Evolutionary conservation across 2,113 vertebrate genomes (phyloP), one percentile per base, ranked within the genome.

Genomic region (Nettapus auritus): DNA sequence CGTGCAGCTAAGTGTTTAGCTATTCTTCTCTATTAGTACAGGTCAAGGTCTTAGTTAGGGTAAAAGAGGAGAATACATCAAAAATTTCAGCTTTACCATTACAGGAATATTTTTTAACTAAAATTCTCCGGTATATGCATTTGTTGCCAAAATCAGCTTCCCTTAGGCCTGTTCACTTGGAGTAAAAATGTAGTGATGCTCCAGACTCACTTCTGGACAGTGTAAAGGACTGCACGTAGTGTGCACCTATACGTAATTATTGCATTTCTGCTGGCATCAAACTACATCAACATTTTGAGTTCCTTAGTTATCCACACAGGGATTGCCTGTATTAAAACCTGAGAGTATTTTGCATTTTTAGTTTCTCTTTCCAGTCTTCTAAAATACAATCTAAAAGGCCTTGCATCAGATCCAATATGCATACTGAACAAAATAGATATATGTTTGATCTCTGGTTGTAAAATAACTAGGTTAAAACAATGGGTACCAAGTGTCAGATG

Each of bases 381-480:
- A 40, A 36, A 33, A 25, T 42, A 16, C 16, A 85, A 40, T 63
- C 74, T 78, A 31, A 69, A 77, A 87, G 33, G 33, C 31, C 69
- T 88, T 89, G 84, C n/a, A 86, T 74, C 77, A 66, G 22, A 93
- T 83, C 34, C 81, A 87, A 84, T 34, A 84, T 38, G 55, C 64
- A 57, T 84, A 89, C 48, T 60, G 36, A 60, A 62, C 85, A 75
- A 70, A 73, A 68, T 7, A 44, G 3, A 76, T 25, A 76, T 12
- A 28, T 69, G 60, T 64, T 76, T 90, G 34, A 62, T 78, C 81
- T 82, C 64, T 89, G 70, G 70, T 94, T 94, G 91, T 74, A 84
- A 81, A 91, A 66, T 83, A 74, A 74, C 59, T 75, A 29, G 42
- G 79, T 85, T 70, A 75, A 93, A 91, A 85, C 66, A 89, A 94